Base-by-base conservation (phyloP, 2,113 vertebrate species). In the Elephas maximus region DNA sequence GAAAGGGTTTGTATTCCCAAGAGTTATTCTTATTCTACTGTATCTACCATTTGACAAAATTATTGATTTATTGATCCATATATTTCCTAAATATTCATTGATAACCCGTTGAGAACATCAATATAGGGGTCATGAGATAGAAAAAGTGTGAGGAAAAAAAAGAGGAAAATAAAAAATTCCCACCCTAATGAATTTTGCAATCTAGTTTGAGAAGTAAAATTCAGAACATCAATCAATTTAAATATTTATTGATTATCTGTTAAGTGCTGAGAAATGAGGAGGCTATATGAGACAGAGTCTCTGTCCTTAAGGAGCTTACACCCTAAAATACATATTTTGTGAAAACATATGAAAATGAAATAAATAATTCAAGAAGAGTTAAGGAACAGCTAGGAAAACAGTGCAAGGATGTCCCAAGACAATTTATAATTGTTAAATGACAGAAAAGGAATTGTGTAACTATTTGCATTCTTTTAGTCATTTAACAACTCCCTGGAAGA, bases 41-140 rank as follows among this genome's bases (percentile, higher is more conserved):
- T 18, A 51, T 81, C 79, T 57, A 82, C 51, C 63, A 87, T 77
- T 86, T 76, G 63, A 48, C 17, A 80, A 93, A 65, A 69, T 92
- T 23, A 81, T 82, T 91, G 51, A 96, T 92, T 95, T 92, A 81
- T 77, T 67, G n/a, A 45, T 45, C 45, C 63, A 30, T 71, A 41
- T 18, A 41, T 89, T 79, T 82, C 9, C 9, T 37, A 62, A 80
- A 45, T 93, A 24, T 53, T 90, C 53, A 30, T 24, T 85, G 62
- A 37, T 73, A 73, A 28, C 51, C 37, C 63, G 62, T 28, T 78
- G 41, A 53, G 67, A 79, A 73, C 48, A 37, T 62, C 78, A 62
- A 10, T 26, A 21, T 41, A 93, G n/a, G 44, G 24, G 51, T 51
- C 80, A 8, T 26, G 74, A 37, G 8, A 14, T 62, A 41, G 28